A percentile compares a stretch with the other conserved stretches of the same genome.
phyloP scores from a whole-genome alignment of 1,140 invertebrate species.

The Pomacea maculata region DNA sequence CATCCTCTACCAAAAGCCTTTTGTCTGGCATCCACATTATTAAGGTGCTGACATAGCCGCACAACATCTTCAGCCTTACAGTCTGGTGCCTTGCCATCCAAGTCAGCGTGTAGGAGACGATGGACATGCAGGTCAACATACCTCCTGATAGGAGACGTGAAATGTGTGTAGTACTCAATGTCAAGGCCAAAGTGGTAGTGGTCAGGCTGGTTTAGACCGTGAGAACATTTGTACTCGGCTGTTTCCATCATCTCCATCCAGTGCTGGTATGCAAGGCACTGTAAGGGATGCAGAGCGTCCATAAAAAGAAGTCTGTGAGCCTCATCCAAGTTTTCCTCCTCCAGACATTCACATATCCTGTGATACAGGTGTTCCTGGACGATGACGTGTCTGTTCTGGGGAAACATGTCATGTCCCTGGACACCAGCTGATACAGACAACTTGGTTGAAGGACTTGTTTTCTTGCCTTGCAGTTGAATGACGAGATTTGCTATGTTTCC shows the following conservation, averaged over 20 bases:
- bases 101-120: conserved; percentile 40
- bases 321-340: conserved; percentile 80
- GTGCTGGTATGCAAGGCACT: conserved; percentile 81
- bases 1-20: conserved; percentile 39
- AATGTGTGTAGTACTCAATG: conserved; percentile 58
- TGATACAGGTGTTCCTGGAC: conserved; percentile 29
- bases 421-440: neutral
- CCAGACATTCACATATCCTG: conserved; percentile 11
- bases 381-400: conserved; percentile 12
- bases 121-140: conserved; percentile 63
- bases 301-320: conserved; percentile 86
- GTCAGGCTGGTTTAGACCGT: conserved; percentile 14
- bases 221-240: conserved; percentile 73
- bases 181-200: conserved; percentile 38
- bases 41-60: conserved; percentile 36
- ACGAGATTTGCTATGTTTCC: conserved; percentile 21
- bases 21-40: conserved; percentile 29
- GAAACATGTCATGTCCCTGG: neutral
- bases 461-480: conserved; percentile 17
- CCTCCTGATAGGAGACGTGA: conserved; percentile 66
- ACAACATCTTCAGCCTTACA: conserved; percentile 37
- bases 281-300: conserved; percentile 89
- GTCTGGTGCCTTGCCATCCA: conserved; percentile 25
- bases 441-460: neutral
- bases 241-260: conserved; percentile 32